These are phyloP conservation scores for Schizothorax lantsangensis DNA, from an alignment of 2,797 vertebrate genomes.

Conservation along the genomic window DNA sequence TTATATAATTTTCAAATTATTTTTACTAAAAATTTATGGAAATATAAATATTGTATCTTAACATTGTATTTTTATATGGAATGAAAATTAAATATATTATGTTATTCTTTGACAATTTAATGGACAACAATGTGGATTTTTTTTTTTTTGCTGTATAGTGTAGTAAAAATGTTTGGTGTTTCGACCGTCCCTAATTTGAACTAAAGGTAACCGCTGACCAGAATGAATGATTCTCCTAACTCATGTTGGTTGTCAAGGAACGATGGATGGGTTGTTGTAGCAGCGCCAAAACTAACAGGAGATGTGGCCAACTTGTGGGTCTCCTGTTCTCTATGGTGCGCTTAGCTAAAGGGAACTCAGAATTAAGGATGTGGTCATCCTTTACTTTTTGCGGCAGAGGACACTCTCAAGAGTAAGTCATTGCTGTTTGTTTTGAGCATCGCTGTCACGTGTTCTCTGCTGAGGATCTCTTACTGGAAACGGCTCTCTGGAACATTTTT, in stretches of 20 bases:
- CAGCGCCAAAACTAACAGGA: constrained; percentile 6
- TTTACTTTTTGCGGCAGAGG: neutral
- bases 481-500: neutral
- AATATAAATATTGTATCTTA: neutral
- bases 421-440: constrained; percentile 21
- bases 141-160: neutral
- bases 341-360: constrained; percentile 24
- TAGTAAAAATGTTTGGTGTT: neutral
- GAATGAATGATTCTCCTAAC: neutral
- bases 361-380: constrained; percentile 30
- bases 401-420: neutral
- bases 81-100: neutral
- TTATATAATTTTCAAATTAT: neutral
- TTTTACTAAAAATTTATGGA: neutral
- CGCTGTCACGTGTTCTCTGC: neutral
- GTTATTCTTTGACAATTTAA: neutral
- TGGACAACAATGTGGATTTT: neutral
- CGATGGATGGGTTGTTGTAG: constrained; percentile 4
- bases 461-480: constrained; percentile 16
- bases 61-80: neutral
- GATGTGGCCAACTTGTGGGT: neutral
- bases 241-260: neutral
- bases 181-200: neutral
- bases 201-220: neutral
- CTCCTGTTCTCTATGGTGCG: neutral